Base-by-base conservation (phyloP, 2,888 invertebrate species). In the Salpingus planirostris region DNA sequence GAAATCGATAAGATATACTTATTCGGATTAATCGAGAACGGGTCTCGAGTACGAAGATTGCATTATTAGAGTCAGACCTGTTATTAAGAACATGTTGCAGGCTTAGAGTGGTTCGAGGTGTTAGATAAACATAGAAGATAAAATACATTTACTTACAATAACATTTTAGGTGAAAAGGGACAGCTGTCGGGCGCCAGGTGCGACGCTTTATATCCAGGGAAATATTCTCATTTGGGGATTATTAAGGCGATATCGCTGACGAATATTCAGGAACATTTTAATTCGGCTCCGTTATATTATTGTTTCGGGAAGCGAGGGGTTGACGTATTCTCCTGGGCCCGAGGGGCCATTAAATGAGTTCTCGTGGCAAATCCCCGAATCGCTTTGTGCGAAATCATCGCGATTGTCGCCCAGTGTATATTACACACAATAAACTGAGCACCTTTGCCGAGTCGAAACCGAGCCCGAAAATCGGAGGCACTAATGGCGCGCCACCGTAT, bases 161-260 rank as follows among this genome's bases (percentile, higher is more conserved):
- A 53, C 49, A 50, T 45, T 50, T 49, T 45, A 39, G 43, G 42
- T 42, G 47, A 50, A 44, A 49, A 43, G 44, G 39, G 38, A 47
- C 52, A 54, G 52, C 49, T 54, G 54, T 47, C 36, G 21, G 33
- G 38, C 43, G 46, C 54, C 54, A 54, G 54, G 52, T 54, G 54
- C 31, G 37, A 23, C 27, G 10, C 21, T n/a, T n/a, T 18, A 18
- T 18, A 29, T 34, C 31, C 24, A 32, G 14, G 33, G 23, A 31
- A 31, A 30, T 28, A 15, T n/a, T n/a, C n/a, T n/a, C n/a, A n/a
- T n/a, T n/a, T n/a, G n/a, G n/a, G n/a, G n/a, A n/a, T n/a, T n/a
- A n/a, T n/a, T n/a, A n/a, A n/a, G n/a, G n/a, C n/a, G n/a, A n/a
- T n/a, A n/a, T n/a, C n/a, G n/a, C n/a, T n/a, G n/a, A n/a, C n/a